Evolutionary conservation across 1,140 invertebrate genomes (phyloP).

Genomic region (Dinoponera quadriceps): DNA sequence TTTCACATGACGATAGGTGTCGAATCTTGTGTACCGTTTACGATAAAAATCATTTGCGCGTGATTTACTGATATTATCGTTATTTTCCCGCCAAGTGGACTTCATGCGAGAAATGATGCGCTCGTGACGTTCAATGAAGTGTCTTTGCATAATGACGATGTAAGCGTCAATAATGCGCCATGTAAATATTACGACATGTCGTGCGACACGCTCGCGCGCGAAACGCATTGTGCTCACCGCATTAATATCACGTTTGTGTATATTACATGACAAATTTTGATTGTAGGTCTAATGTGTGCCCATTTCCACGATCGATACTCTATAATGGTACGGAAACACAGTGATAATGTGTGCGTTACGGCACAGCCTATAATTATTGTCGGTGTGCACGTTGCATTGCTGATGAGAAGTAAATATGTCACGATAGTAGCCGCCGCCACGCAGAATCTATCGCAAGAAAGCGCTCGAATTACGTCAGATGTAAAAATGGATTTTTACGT

Average conservation of each 20-base stretch:
- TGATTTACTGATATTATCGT: too few relatives aligned
- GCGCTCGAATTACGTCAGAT: conserved; percentile 56
- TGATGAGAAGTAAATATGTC: conserved; percentile 65
- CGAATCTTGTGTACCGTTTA: background rate
- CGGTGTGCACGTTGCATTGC: conserved; percentile 34
- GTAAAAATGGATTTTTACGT: conserved; percentile 14
- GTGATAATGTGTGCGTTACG: conserved; percentile 37
- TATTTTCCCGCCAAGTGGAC: background rate
- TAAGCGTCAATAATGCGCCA: background rate
- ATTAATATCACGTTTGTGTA: conserved; percentile 7
- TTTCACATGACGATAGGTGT: background rate
- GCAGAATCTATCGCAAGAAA: conserved; percentile 49
- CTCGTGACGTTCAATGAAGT: conserved; percentile 18
- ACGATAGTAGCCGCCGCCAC: conserved; percentile 25
- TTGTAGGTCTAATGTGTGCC: background rate
- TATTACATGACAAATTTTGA: conserved; percentile 26
- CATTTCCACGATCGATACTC: conserved; percentile 15
- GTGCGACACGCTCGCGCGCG: background rate
- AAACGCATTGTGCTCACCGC: conserved; percentile 1
- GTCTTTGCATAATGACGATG: background rate
- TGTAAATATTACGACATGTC: background rate
- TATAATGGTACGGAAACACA: conserved; percentile 8
- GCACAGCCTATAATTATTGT: conserved; percentile 53
- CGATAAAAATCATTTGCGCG: background rate
- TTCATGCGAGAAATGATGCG: conserved; percentile 10